Evolutionary conservation across 2,797 vertebrate genomes (phyloP), one percentile per base, ranked within the genome.

Genomic region (Acridotheres tristis): DNA sequence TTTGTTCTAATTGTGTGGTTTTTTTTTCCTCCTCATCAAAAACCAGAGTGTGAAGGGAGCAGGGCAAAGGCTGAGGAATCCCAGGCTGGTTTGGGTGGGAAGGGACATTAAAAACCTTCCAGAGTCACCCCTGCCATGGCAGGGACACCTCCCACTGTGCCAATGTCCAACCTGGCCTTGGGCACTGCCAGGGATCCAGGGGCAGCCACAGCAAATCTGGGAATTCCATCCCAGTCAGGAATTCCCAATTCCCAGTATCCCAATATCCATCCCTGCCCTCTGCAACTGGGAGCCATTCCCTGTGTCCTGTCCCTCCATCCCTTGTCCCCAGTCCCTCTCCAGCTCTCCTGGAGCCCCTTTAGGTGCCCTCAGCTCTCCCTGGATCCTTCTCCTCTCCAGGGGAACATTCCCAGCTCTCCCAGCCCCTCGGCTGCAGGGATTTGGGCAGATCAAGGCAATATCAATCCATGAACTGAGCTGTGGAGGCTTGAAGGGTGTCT

Each of bases 401-500:
- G 0, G 59, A 74, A 1, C 59, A 74, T 30, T 29, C 81, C 81
- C 81, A 65, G 69, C 69, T 50, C 59, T 57, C 50, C 58, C 68
- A 83, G 29, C 34, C 34, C 20, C 45, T 80, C 75, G 61, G 82
- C 84, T 57, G 48, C 79, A 74, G 73, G 73, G 48, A 85, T 82
- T 68, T 9, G 55, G 82, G 75, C 80, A 92, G 74, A 27, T n/a
- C 23, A 17, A 42, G 85, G 81, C 86, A 81, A 61, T 63, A 78
- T 50, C 79, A 83, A 26, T 38, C 43, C 22, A 43, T 65, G 78
- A 86, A 75, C 23, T 94, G 55, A 58, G 81, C 85, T 83, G 53
- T 93, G 85, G 88, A 10, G 7, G 77, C 89, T 95, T 94, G 90
- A 45, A 73, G 55, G 82, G 8, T 85, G 69, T 36, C 79, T 96